Conservation (phyloP, 2,113 vertebrate species). For the Eurystomus gularis region DNA sequence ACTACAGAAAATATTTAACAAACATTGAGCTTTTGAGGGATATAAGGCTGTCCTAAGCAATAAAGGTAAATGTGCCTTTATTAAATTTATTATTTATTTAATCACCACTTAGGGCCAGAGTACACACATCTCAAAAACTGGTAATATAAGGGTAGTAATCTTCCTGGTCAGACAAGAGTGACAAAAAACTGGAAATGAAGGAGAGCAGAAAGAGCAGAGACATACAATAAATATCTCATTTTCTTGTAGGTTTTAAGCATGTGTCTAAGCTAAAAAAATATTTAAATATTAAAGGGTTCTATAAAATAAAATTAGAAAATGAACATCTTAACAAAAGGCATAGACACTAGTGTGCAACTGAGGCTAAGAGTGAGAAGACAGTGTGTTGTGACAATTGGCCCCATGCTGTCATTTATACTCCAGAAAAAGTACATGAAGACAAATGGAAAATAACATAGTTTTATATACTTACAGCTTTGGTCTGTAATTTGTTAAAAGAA, state of each 20-base stretch:
- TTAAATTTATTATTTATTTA: too few species aligned
- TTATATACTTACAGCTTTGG: slow-evolving; percentile 77
- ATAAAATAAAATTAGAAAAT: not conserved
- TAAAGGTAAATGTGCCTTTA: not conserved
- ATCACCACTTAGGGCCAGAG: not conserved
- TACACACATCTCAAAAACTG: not conserved
- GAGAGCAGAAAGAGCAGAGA: not conserved
- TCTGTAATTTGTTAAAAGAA: slow-evolving; percentile 77
- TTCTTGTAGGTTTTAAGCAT: not conserved
- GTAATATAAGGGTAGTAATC: not conserved
- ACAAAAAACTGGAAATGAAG: not conserved
- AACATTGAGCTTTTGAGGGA: not conserved
- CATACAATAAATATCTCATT: not conserved
- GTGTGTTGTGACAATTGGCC: not conserved
- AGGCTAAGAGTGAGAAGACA: not conserved
- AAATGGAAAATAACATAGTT: not conserved
- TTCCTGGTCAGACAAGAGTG: not conserved
- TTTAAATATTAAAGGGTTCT: not conserved
- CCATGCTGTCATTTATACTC: not conserved
- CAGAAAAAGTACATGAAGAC: not conserved
- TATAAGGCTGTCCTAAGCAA: not conserved
- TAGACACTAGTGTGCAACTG: not conserved
- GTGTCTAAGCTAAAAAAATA: not conserved
- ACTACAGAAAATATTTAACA: not conserved
- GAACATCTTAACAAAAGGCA: not conserved